Base-by-base conservation (phyloP, 2,797 vertebrate species). In the Paedocypris micromegethes region DNA sequence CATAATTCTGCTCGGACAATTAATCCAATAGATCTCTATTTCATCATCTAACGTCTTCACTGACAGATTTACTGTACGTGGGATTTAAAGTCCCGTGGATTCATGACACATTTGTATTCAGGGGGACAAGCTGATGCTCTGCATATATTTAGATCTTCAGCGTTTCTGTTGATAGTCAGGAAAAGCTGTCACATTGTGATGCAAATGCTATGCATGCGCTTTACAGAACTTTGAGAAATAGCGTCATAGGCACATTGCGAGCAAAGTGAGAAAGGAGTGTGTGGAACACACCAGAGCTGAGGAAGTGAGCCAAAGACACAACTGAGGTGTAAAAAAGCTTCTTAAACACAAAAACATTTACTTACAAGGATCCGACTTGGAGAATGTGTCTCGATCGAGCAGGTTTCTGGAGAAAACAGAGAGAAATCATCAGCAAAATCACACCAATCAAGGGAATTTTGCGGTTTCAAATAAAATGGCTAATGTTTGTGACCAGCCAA, bases 301-400 rank as follows among this genome's bases (percentile, higher is more conserved):
- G 23, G 65, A 72, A 69, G 44, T 49, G 42, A 54, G 56, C 3
- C 48, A 55, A 8, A 3, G n/a, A 52, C 43, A 44, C 49, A 5
- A 53, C 6, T 9, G 4, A 47, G 39, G 58, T 5, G 39, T n/a
- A 7, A 57, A 45, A 45, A 51, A 0, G n/a, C 1, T 40, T 49
- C 40, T 58, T 37, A n/a, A n/a, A 37, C 4, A 37, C 1, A 65
- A 58, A 5, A 7, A 57, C 5, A 48, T 8, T n/a, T 72, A 89
- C 95, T 93, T 88, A 98, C 95, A 37, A 61, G 95, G 95, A 76
- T 98, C 95, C 0, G 95, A 98, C 84, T 98, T 98, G 87, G 95
- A 97, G 88, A 98, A 97, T 64, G 95, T 96, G 87, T 98, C 95
- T 83, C 90, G 90, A 86, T 98, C 94, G 87, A 97, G 82, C 58